Evolutionary conservation across 2,797 vertebrate species (phyloP), one percentile per base, ranked within the genome.

Genomic region (Sciurus vulgaris): DNA sequence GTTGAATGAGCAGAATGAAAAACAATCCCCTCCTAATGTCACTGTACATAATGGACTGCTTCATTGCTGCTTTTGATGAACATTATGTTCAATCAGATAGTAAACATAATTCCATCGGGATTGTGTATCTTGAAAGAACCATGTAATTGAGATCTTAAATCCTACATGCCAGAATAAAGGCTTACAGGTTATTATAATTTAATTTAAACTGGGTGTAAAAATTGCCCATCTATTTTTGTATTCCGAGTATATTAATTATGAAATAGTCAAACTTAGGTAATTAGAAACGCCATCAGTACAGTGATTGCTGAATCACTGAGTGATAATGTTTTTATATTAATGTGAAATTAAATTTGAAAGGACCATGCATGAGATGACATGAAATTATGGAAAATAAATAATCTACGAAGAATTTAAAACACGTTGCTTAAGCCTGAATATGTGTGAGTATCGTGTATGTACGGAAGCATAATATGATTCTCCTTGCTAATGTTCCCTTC

Each of bases 1-100:
- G 95, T 83, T 96, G 89, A 33, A 47, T 96, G 97, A 98, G 91
- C 97, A 98, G 96, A 96, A 93, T 73, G 92, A 96, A 97, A 97
- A 97, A 96, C 85, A 94, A 67, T 90, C 56, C 49, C 91, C 96
- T 86, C 85, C 79, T 8, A 56, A 90, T 91, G 96, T 87, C 94
- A 96, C 67, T 33, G 10, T 61, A 77, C 89, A 96, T 96, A 97
- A 97, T 96, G 20, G 89, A 98, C 97, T 97, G 89, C 96, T 98
- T 96, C 89, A 97, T 49, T 83, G 93, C 95, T 91, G 22, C 95
- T 91, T 97, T 54, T 0, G 22, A 97, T 97, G 95, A 97, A 93
- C 87, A 96, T 82, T 70, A 93, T 84, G 94, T 93, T 98, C 95
- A 96, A 61, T 97, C 97, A 96, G 24, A 96, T 47, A 89, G 35